Conservation (phyloP, 2,888 invertebrate species). For the Microdon myrmicae region DNA sequence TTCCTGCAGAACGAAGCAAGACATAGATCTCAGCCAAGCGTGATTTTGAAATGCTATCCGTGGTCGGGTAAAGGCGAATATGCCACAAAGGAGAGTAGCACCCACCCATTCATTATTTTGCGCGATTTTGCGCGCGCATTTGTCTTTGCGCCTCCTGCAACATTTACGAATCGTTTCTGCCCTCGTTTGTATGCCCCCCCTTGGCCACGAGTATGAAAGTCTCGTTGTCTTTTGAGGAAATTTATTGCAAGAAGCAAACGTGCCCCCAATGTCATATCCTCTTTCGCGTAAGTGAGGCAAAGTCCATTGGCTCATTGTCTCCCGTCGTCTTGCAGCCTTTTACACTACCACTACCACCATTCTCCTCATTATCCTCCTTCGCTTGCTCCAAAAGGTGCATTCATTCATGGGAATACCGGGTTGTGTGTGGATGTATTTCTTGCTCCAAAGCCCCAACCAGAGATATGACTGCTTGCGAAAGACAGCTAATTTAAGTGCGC, state of each 20-base stretch:
- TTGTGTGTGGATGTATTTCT: conserved; percentile 23
- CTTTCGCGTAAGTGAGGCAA: too few relatives aligned
- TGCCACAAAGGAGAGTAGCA: conserved; percentile 39
- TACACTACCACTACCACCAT: conserved; percentile 18
- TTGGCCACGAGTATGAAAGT: too few relatives aligned
- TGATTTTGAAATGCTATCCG: conserved; percentile 1
- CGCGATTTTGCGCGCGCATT: conserved; percentile 31
- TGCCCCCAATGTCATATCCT: conserved; percentile 45
- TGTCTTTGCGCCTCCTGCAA: conserved; percentile 1
- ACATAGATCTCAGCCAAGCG: conserved; percentile 39
- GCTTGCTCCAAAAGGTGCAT: conserved; percentile 33
- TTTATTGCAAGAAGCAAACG: conserved; percentile 37
- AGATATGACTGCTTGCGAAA: conserved; percentile 14
- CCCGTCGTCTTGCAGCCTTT: conserved; percentile 35
- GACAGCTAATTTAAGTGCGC: conserved; percentile 40
- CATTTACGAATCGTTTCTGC: conserved; percentile 9
- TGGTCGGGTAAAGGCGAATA: conserved; percentile 4
- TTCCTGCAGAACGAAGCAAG: conserved; percentile 39
- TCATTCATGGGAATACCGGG: conserved; percentile 42
- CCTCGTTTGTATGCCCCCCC: conserved; percentile 10
- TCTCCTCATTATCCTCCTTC: conserved; percentile 10
- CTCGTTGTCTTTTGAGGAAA: conserved; percentile 37
- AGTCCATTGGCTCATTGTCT: conserved; percentile 20
- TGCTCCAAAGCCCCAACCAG: conserved; percentile 11
- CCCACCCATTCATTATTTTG: conserved; percentile 51